Percentiles rank a stretch among this genome's conserved stretches.
Evolutionary conservation across 2,797 vertebrate genomes (phyloP).

Genomic region (Darevskia mixta): DNA sequence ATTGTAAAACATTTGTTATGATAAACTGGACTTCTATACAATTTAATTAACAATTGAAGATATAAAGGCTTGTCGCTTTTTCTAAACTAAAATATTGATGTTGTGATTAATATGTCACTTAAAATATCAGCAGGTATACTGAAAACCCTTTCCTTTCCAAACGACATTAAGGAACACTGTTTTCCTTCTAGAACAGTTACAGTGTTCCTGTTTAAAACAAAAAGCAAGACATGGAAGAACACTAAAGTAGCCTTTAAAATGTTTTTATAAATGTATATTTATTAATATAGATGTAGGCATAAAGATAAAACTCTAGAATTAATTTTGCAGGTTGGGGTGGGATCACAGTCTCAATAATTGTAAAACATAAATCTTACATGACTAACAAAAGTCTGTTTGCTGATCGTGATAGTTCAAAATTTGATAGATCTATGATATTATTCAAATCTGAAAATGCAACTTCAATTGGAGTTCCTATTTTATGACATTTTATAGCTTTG

Average conservation of each 20-base stretch:
- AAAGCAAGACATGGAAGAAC: neutral
- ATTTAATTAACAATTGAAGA: slow-evolving; percentile 53
- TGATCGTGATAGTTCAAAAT: neutral
- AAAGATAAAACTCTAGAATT: neutral
- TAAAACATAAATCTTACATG: neutral
- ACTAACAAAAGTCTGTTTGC: neutral
- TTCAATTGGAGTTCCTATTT: neutral
- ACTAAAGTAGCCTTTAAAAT: neutral
- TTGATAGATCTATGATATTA: neutral
- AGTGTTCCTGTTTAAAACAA: slow-evolving; percentile 52
- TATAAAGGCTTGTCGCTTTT: slow-evolving; percentile 56
- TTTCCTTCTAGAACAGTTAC: slow-evolving; percentile 43
- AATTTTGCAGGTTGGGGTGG: neutral
- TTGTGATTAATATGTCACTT: slow-evolving; percentile 29
- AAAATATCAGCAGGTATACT: slow-evolving; percentile 43
- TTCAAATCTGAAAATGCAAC: neutral
- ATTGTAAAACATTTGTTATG: slow-evolving; percentile 60
- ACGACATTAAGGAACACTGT: slow-evolving; percentile 37
- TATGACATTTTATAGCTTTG: slow-evolving; percentile 47
- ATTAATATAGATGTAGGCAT: slow-evolving; percentile 28
- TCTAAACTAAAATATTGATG: slow-evolving; percentile 45
- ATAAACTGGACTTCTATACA: slow-evolving; percentile 48
- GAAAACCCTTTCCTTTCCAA: slow-evolving; percentile 37
- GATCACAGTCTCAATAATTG: neutral
- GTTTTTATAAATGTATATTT: slow-evolving; percentile 30